Base-by-base conservation (phyloP, 2,888 invertebrate genomes). In the Caenorhabditis drosophilae region DNA sequence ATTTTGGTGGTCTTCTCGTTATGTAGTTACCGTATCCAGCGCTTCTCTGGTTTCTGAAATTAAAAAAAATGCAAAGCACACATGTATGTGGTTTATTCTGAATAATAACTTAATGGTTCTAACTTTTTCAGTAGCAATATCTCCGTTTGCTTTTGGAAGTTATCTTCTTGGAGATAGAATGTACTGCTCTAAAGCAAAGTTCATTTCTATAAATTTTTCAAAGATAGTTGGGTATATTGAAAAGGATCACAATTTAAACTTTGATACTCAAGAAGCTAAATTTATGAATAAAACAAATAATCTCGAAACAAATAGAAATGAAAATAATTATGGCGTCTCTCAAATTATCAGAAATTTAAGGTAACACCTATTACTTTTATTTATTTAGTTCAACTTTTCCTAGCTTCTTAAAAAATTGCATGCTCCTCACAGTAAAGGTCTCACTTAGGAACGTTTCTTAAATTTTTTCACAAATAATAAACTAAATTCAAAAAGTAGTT, bases 1-100 rank as follows among this genome's bases (percentile, higher is more conserved):
- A 6, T 64, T 64, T 20, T 64, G 58, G 58, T 64, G 58, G 58
- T 55, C 38, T 20, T 31, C 41, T 27, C 58, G 64, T 1, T 58
- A 58, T 46, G 54, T 55, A 9, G 64, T 54, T 1, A 47, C 58
- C 4, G 35, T 64, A 23, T 64, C 64, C 9, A 48, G 34, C 22
- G 54, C 54, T 46, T 34, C 36, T 22, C 36, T 58, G n/a, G 1
- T 58, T 12, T 26, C 36, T 3, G 64, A 64, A 22, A 16, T 64
- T 11, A 55, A 58, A 16, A 64, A 51, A 11, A 25, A 49, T 4
- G 27, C 42, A 0, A 49, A 46, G 51, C 36, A 58, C 3, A 26
- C 35, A 35, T 4, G 9, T 18, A 7, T 46, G 15, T 11, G 26
- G 16, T 2, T n/a, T 16, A 27, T 46, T 34, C 35, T n/a, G 35